Base-by-base conservation (phyloP, 1,140 invertebrate species). In the Drosophila serrata region DNA sequence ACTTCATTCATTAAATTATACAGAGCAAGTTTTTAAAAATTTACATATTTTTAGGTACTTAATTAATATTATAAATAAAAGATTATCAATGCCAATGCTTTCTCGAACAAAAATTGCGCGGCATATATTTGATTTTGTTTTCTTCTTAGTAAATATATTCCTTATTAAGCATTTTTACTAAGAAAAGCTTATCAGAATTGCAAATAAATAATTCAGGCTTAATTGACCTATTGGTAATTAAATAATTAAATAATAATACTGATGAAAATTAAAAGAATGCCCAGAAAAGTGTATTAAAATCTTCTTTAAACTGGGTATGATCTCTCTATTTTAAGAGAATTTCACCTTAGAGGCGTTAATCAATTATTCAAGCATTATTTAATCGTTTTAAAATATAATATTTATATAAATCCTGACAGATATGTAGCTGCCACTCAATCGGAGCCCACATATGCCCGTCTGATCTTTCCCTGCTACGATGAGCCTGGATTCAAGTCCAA, bases 391-490 rank as follows among this genome's bases (percentile, higher is more conserved):
- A n/a, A 27, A 46, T 9, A 9, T 5, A 9, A 27, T 9, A 15
- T 15, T n/a, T n/a, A 15, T 40, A 56, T 27, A 19, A 6, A 56
- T 11, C 24, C 19, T 12, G 0, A 35, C 70, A 97, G 96, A 61
- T 95, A 94, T 87, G 91, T 97, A 17, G 95, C 95, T 3, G 95
- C 95, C 2, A 97, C 97, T 0, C 97, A 98, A 91, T 96, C 98
- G 80, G 95, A 98, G 84, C 95, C 97, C 0, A 96, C 95, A 0
- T 95, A 95, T 91, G 97, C 97, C 1, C 94, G 98, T 11, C 93
- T 95, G 40, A 96, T 96, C 3, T 98, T 98, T 86, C 98, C 98
- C 0, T 98, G 97, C 88, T 97, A 97, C 82, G 98, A 99, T 92
- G 98, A 99, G 82, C 98, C 98, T 0, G 93, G 94, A 15, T 95